Base-by-base conservation (phyloP, 2,888 invertebrate genomes). In the Catotricha subobsoleta region DNA sequence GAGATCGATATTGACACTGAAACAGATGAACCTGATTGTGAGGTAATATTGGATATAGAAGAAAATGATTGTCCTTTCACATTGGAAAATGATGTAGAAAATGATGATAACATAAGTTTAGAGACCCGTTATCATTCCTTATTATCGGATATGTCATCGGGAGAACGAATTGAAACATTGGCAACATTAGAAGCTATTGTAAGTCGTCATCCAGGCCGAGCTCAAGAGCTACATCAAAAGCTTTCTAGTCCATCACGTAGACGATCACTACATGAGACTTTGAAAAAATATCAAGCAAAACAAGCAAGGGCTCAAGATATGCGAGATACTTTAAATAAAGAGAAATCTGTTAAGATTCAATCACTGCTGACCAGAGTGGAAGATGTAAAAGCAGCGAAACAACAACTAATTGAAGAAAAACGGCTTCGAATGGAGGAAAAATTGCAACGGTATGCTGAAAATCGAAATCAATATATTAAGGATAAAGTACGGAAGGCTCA, bases 401-500 rank as follows among this genome's bases (percentile, higher is more conserved):
- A 78, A 48, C 86, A 84, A 50, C 61, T 94, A 46, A 81, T 86
- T 47, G 83, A 87, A 52, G 83, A 88, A 52, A 82, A 80, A 49
- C 67, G 80, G 6, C 58, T 70, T 15, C 66, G 80, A 46, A 78
- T 84, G 76, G 82, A 83, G 54, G 68, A 73, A 49, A 63, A 80
- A 30, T 59, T 82, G 40, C 81, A 84, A 51, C 76, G 84, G 44
- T 95, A 95, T 0, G 87, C 87, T 15, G 88, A 90, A 55, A 97
- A 95, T 54, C 70, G 97, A 16, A 81, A 79, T 44, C 75, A 78
- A 48, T 80, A 83, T 58, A 61, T 84, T 6, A 55, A 76, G 58
- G 83, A 76, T 55, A 88, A 91, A 48, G 81, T 92, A 1, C 76
- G 82, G 49, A 95, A 95, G 59, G 97, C 97, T 0, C 94, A 94